These are phyloP conservation scores for Diachasma alloeum DNA, from an alignment of 1,140 invertebrate species.

Conservation along the genomic window DNA sequence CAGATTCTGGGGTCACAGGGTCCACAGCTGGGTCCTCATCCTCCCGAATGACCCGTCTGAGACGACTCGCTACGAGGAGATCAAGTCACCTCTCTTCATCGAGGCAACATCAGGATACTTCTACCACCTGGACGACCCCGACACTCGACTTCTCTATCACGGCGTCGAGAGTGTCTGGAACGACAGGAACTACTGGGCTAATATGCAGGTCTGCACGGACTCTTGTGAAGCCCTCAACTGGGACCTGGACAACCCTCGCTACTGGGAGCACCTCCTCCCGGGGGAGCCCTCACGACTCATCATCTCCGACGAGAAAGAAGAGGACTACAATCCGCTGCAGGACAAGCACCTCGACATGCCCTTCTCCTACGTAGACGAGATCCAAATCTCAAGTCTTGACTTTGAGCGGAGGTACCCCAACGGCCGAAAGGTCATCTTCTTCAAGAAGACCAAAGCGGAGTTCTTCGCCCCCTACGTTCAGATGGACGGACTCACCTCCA, in stretches of 20 bases:
- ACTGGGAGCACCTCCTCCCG: slow-evolving; percentile 77
- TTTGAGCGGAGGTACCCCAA: slow-evolving; percentile 79
- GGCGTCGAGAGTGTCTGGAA: slow-evolving; percentile 88
- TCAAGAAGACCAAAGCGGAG: slow-evolving; percentile 80
- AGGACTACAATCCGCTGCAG: slow-evolving; percentile 50
- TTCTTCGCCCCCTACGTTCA: slow-evolving; percentile 80
- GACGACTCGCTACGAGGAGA: slow-evolving; percentile 57
- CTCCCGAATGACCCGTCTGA: slow-evolving; percentile 65
- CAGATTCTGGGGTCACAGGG: slow-evolving; percentile 75
- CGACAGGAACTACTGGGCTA: slow-evolving; percentile 86
- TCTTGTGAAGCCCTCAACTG: slow-evolving; percentile 64
- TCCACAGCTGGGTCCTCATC: slow-evolving; percentile 86
- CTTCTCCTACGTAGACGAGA: slow-evolving; percentile 71
- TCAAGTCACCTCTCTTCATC: slow-evolving; percentile 78
- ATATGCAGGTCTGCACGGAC: slow-evolving; percentile 70
- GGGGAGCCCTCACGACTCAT: slow-evolving; percentile 69
- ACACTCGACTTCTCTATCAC: slow-evolving; percentile 73
- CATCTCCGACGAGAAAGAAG: slow-evolving; percentile 42
- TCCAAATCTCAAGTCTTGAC: slow-evolving; percentile 64
- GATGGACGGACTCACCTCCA: slow-evolving; percentile 74
- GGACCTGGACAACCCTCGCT: slow-evolving; percentile 68
- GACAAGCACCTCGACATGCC: slow-evolving; percentile 84
- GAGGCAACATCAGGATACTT: slow-evolving; percentile 78
- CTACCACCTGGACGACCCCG: slow-evolving; percentile 58
- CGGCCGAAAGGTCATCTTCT: slow-evolving; percentile 75